Evolutionary conservation across 2,797 vertebrate genomes (phyloP).

Genomic region (Mycteria americana): DNA sequence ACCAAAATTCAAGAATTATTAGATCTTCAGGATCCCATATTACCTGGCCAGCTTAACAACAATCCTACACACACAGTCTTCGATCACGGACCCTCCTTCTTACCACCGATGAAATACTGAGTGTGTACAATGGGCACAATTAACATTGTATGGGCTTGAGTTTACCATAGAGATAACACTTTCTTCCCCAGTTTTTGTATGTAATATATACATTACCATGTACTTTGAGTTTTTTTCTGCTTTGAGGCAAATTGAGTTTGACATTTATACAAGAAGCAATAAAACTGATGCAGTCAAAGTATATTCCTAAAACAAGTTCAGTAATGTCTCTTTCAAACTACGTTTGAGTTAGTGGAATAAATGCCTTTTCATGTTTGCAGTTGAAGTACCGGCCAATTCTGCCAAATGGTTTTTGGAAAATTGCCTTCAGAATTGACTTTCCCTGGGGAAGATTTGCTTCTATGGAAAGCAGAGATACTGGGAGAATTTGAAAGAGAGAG

Average conservation of each 20-base stretch:
- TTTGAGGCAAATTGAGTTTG: constrained; percentile 65
- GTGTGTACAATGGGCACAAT: not conserved
- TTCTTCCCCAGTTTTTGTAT: not conserved
- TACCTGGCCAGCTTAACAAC: not conserved
- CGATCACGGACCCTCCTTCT: not conserved
- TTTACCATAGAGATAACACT: constrained; percentile 3
- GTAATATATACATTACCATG: constrained; percentile 44
- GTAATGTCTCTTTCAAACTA: constrained; percentile 69
- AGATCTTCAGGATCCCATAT: not conserved
- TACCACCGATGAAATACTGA: not conserved
- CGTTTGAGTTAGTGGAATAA: constrained; percentile 74
- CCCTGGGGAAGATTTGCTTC: constrained; percentile 69
- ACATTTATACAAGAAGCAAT: constrained; percentile 70
- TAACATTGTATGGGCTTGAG: not conserved
- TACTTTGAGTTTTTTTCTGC: constrained; percentile 30
- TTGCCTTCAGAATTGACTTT: constrained; percentile 73
- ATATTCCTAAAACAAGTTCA: constrained; percentile 74
- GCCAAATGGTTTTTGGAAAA: constrained; percentile 76
- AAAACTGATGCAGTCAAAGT: constrained; percentile 68
- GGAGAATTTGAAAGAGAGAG: constrained; percentile 56
- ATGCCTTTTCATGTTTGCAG: constrained; percentile 74
- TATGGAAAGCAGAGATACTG: constrained; percentile 66
- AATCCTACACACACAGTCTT: not conserved
- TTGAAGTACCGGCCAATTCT: constrained; percentile 68
- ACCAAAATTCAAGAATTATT: not conserved